Conservation (phyloP, 2,113 vertebrate species). For the Daphoenositta chrysoptera region DNA sequence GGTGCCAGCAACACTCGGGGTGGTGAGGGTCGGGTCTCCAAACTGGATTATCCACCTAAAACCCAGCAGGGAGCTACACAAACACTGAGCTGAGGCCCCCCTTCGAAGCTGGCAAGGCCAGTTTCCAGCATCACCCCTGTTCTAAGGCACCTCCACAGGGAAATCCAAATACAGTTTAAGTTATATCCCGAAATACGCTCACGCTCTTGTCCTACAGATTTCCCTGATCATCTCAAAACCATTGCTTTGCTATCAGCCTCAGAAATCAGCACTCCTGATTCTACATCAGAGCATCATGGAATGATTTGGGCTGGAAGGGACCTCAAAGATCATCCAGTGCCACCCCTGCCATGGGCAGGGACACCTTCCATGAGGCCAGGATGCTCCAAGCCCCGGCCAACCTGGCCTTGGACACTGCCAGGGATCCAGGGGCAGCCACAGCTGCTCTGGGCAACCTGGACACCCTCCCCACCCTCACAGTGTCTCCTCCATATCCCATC, state of each 20-base stretch:
- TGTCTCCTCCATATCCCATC: not conserved
- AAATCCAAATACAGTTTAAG: not conserved
- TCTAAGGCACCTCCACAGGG: not conserved
- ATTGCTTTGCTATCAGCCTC: not conserved
- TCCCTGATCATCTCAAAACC: not conserved
- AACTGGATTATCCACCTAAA: not conserved
- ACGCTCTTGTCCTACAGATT: fast-evolving
- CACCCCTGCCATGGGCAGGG: not conserved
- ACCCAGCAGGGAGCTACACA: fast-evolving
- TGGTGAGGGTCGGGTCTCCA: not conserved
- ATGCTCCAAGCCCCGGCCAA: not conserved
- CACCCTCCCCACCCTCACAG: not conserved
- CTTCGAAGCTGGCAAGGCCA: not conserved
- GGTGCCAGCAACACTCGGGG: not conserved
- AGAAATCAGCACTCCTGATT: not conserved
- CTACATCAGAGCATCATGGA: not conserved
- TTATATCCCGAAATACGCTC: fast-evolving
- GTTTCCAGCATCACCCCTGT: fast-evolving
- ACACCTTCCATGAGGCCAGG: not conserved
- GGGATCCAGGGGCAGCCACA: not conserved
- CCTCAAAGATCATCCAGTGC: fast-evolving
- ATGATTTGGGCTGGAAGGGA: not conserved
- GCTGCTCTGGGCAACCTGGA: not conserved
- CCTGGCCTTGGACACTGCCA: not conserved
- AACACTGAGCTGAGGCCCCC: not conserved